Conservation (phyloP, 2,888 invertebrate species). For the Candidula unifasciata region DNA sequence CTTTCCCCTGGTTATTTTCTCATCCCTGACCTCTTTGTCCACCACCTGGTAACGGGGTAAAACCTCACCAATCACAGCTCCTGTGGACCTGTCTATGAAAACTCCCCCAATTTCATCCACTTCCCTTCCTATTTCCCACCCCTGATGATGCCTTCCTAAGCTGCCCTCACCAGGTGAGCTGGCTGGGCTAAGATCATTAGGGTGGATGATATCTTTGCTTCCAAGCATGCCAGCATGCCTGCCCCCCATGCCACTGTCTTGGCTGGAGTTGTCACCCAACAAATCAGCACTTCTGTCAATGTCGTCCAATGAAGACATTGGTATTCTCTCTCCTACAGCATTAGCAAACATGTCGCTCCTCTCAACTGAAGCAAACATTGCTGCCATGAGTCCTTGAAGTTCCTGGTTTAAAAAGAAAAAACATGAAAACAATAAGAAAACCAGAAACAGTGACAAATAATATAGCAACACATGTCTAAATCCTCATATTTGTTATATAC, state of each 20-base stretch:
- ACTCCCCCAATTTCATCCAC: conserved; percentile 47
- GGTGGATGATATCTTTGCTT: conserved; percentile 12
- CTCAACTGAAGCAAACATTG: conserved; percentile 27
- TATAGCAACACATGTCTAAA: neutral
- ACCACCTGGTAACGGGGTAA: neutral
- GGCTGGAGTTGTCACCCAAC: conserved; percentile 44
- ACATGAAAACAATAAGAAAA: conserved; percentile 1
- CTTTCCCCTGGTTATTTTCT: neutral
- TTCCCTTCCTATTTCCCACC: conserved; percentile 34
- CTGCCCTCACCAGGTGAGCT: conserved; percentile 42
- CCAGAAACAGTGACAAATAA: neutral
- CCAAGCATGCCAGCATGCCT: conserved; percentile 50
- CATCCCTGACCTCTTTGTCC: conserved; percentile 13
- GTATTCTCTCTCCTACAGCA: conserved; percentile 16
- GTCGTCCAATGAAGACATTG: conserved; percentile 43
- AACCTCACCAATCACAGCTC: conserved; percentile 46
- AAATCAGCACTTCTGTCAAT: conserved; percentile 35
- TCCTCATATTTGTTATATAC: too few relatives aligned
- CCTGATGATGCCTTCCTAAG: conserved; percentile 25
- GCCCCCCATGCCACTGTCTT: conserved; percentile 47
- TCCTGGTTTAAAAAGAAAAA: conserved; percentile 6
- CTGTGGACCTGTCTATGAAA: conserved; percentile 41
- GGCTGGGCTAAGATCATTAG: conserved; percentile 25
- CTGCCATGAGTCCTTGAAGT: conserved; percentile 43
- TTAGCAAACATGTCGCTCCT: neutral